phyloP scores from a whole-genome alignment of 2,797 vertebrate genomes.

The Cephalopachus bancanus region DNA sequence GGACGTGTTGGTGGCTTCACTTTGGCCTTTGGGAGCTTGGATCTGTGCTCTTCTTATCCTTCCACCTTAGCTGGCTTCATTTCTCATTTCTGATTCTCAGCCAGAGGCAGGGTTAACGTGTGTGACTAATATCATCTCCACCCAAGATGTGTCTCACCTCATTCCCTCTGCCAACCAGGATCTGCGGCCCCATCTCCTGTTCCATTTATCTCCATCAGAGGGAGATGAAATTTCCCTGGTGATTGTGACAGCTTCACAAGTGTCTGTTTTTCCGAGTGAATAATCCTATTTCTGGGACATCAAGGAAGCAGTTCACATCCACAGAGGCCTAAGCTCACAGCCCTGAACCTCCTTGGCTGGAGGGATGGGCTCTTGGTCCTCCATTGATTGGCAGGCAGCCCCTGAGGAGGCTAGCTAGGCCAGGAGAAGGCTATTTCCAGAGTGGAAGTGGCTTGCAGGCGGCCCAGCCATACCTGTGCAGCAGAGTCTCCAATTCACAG shows the following conservation, averaged over 20 bases:
- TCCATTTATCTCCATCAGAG: slow-evolving; percentile 33
- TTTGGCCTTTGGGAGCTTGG: not conserved
- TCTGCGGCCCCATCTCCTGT: not conserved
- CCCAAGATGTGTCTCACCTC: not conserved
- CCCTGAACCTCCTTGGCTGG: not conserved
- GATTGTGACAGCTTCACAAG: slow-evolving; percentile 75
- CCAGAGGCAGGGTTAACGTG: not conserved
- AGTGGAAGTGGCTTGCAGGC: rapidly evolving
- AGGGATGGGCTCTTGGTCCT: not conserved
- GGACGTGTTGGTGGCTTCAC: too few species aligned
- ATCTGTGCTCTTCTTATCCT: not conserved
- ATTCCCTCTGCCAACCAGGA: not conserved
- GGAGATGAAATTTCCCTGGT: slow-evolving; percentile 64
- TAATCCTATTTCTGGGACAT: slow-evolving; percentile 70
- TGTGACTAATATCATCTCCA: not conserved
- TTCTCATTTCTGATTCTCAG: not conserved
- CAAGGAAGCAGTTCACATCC: slow-evolving; percentile 74
- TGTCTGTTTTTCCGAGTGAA: slow-evolving; percentile 76
- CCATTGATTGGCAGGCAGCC: not conserved
- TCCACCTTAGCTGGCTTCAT: not conserved
- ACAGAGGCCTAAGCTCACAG: slow-evolving; percentile 34
- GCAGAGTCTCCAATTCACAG: not conserved
- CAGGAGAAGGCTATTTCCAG: rapidly evolving
- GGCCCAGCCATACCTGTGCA: not conserved
- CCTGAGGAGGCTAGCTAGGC: rapidly evolving